These are phyloP conservation scores for Dryas iulia DNA, from an alignment of 1,140 invertebrate species.

Conservation along the genomic window DNA sequence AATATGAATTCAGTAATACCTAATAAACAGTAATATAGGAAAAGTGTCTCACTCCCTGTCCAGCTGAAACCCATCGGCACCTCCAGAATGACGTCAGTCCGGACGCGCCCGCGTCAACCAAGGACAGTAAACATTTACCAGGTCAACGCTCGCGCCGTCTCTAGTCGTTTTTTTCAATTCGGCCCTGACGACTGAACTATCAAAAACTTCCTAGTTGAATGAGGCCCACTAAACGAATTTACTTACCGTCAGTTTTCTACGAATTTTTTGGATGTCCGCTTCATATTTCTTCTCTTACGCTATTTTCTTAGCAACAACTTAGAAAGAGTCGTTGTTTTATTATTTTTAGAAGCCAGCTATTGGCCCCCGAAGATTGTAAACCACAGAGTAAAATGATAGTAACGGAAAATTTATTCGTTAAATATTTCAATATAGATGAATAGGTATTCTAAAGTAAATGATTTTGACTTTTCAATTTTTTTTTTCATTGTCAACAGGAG, in stretches of 20 bases:
- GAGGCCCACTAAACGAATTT: conserved; percentile 42
- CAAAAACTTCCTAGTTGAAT: conserved; percentile 44
- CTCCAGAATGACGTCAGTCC: conserved; percentile 69
- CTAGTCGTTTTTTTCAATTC: conserved; percentile 62
- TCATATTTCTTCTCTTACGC: neutral
- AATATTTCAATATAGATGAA: neutral
- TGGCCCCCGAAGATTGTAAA: neutral
- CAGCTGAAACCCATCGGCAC: conserved; percentile 71
- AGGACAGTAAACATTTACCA: conserved; percentile 77
- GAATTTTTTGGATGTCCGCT: conserved; percentile 17
- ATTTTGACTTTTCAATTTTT: no score
- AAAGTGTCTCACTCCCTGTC: neutral
- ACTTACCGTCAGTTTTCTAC: conserved; percentile 24
- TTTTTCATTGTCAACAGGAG: no score
- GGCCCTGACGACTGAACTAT: conserved; percentile 60
- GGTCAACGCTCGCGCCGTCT: conserved; percentile 72
- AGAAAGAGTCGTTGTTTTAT: neutral
- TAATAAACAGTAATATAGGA: neutral
- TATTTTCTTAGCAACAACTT: conserved; percentile 11
- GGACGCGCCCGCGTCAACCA: conserved; percentile 58
- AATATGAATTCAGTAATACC: neutral
- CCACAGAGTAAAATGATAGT: neutral
- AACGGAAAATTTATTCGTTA: neutral
- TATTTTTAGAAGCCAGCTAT: neutral
- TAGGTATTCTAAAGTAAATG: neutral